phyloP scores from a whole-genome alignment of 1,140 invertebrate species.

The Bombus waltoni region DNA sequence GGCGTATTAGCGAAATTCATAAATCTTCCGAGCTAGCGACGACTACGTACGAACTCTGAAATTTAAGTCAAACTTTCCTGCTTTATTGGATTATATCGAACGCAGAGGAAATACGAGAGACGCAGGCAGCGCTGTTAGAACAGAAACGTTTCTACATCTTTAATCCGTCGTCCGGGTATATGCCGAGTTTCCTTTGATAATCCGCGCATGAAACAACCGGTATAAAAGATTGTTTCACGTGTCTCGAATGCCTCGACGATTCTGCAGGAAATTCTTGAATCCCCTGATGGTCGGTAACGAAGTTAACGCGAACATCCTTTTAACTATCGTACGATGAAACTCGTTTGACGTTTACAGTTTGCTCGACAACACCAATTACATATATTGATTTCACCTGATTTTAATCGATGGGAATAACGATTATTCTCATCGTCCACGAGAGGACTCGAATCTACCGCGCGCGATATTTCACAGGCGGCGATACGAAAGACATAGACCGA shows the following conservation, averaged over 20 bases:
- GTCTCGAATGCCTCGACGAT: too few relatives aligned
- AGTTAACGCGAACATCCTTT: too few relatives aligned
- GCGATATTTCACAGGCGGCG: neutral
- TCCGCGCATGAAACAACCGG: neutral
- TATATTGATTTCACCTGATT: too few relatives aligned
- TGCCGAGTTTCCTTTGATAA: neutral
- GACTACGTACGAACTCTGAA: neutral
- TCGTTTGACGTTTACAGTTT: too few relatives aligned
- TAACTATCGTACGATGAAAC: too few relatives aligned
- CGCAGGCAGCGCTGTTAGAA: neutral
- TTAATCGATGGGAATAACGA: neutral
- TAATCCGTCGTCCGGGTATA: neutral
- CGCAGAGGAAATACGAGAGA: neutral
- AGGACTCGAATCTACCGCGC: neutral
- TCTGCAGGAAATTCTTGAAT: too few relatives aligned
- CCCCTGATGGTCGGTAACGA: too few relatives aligned
- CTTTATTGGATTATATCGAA: neutral
- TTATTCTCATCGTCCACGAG: neutral
- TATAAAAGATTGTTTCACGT: too few relatives aligned
- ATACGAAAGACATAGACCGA: neutral
- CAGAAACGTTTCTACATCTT: neutral
- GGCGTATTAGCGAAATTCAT: constrained; percentile 18
- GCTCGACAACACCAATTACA: too few relatives aligned
- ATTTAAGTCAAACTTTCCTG: neutral
- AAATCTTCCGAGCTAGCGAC: neutral